These are phyloP conservation scores for Chymomyza procnemis DNA, from an alignment of 2,888 invertebrate species.

Conservation along the genomic window DNA sequence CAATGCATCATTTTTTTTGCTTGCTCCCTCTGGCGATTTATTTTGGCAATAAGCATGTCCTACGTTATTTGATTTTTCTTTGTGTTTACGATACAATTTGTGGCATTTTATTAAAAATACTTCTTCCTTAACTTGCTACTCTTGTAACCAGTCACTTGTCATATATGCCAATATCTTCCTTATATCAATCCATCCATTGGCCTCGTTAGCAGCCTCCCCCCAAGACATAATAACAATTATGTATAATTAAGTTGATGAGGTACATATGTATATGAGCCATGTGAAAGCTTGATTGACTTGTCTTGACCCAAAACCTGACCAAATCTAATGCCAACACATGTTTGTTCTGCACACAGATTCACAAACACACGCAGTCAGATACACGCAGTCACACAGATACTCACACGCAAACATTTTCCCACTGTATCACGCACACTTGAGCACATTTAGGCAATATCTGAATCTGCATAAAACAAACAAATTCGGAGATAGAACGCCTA, in stretches of 20 bases:
- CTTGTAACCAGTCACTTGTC: background rate
- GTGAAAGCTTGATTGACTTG: conserved; percentile 41
- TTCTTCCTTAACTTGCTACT: too few relatives aligned
- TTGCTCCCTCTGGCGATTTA: too few relatives aligned
- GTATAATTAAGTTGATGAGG: conserved; percentile 22
- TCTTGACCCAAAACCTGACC: conserved; percentile 36
- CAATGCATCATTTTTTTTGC: too few relatives aligned
- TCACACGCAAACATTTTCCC: background rate
- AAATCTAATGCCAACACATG: conserved; percentile 28
- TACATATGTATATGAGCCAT: conserved; percentile 7
- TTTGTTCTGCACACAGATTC: conserved; percentile 9
- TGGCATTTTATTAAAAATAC: too few relatives aligned
- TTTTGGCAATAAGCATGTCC: too few relatives aligned
- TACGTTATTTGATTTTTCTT: too few relatives aligned
- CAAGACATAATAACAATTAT: conserved; percentile 33
- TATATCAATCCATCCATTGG: background rate
- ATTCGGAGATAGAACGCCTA: background rate
- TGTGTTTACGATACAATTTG: too few relatives aligned
- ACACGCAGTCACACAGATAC: background rate
- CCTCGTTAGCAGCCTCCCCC: conserved; percentile 10
- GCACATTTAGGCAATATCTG: conserved; percentile 4
- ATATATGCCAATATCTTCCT: background rate
- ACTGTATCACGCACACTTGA: background rate
- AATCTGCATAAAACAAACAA: conserved; percentile 10
- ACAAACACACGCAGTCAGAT: background rate